Base-by-base conservation (phyloP, 2,888 invertebrate genomes). In the Pammene aurita region DNA sequence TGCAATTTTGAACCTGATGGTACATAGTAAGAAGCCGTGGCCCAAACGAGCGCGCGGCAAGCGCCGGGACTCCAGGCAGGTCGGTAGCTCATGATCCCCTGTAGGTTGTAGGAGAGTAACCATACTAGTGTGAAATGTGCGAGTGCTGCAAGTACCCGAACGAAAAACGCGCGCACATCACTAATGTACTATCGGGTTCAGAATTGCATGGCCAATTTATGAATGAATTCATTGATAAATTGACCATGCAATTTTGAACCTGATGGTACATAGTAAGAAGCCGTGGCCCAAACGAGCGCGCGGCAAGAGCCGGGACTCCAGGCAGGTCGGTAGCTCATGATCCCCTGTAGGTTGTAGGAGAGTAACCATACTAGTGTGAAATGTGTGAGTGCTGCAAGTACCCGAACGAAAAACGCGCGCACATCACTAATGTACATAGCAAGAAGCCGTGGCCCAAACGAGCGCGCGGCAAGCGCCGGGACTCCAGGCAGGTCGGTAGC, bases 11-110 rank as follows among this genome's bases (percentile, higher is more conserved):
- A n/a, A n/a, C n/a, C n/a, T n/a, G n/a, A n/a, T n/a, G n/a, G n/a
- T n/a, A n/a, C n/a, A n/a, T n/a, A n/a, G n/a, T n/a, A 92, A 92
- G 84, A 92, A 91, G 56, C 92, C 92, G 1, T 92, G 92, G 91
- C 92, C 92, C 0, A 90, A 90, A 72, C 77, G 91, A 0, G 80
- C 83, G 0, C 71, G 91, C 0, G 84, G 82, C 10, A 90, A 89
- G 72, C 74, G 88, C 2, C 73, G 82, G 14, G 85, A 85, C 6
- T 69, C 80, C 79, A 78, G 84, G 82, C 48, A 63, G 72, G 66
- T 63, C n/a, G 16, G 52, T 55, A 35, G 16, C 34, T 14, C 1
- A 7, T 14, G 35, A 1, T n/a, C 7, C 26, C 18, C 52, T 44
- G 10, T 44, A 44, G 11, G 5, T 44, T 38, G 38, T 38, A 9